These are phyloP conservation scores for Enteromius trimaculatus DNA, from an alignment of 2,797 vertebrate genomes.

Conservation along the genomic window DNA sequence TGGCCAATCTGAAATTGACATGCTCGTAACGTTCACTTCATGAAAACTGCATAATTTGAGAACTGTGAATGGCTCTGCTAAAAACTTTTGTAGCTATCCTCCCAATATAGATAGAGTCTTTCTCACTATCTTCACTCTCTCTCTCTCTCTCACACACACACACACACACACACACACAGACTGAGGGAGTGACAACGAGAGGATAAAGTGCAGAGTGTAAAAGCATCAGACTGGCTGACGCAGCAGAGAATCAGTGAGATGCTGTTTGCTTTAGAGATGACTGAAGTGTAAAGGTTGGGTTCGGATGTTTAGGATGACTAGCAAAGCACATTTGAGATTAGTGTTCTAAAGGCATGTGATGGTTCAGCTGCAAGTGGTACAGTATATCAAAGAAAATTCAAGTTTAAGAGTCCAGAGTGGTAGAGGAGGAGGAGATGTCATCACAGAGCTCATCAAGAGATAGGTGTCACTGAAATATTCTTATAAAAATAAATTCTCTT, in stretches of 20 bases:
- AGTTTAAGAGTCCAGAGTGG: conserved; percentile 51
- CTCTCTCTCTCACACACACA: not conserved
- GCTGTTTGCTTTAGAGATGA: conserved; percentile 17
- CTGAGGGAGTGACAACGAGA: conserved; percentile 15
- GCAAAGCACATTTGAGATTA: conserved; percentile 33
- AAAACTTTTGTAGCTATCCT: conserved; percentile 6
- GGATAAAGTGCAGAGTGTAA: conserved; percentile 52
- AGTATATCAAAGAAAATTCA: conserved; percentile 50
- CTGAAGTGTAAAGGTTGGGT: conserved; percentile 19
- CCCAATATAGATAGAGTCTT: conserved; percentile 14
- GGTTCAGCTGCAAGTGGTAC: conserved; percentile 48
- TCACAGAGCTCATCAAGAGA: conserved; percentile 30
- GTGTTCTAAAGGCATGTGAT: conserved; percentile 23
- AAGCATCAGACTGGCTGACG: conserved; percentile 44
- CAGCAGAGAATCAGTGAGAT: conserved; percentile 36
- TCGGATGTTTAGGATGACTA: conserved; percentile 4
- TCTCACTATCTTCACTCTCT: not conserved
- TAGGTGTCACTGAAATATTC: conserved; percentile 5
- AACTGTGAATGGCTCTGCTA: conserved; percentile 17
- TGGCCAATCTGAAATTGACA: conserved; percentile 3
- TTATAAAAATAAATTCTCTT: conserved; percentile 45
- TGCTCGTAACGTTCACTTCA: not conserved
- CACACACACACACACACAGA: conserved; percentile 19
- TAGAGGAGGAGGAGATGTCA: conserved; percentile 32
- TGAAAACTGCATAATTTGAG: conserved; percentile 12